Conservation (phyloP, 2,888 invertebrate genomes). For the Patella ulyssiponensis region DNA sequence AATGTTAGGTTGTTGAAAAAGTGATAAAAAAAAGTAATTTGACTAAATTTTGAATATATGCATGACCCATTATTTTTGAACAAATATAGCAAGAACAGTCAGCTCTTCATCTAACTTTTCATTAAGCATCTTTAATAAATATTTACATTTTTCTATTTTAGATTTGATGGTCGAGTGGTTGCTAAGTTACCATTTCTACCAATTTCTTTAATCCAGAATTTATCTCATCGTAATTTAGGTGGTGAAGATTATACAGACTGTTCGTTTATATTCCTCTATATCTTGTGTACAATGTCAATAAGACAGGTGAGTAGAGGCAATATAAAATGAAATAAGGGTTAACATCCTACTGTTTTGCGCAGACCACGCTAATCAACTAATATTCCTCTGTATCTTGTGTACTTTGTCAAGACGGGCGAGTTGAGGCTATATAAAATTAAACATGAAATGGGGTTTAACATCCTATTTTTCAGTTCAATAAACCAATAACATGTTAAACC, state of each 20-base stretch:
- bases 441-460: too few relatives aligned
- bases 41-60: background rate
- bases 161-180: slow-evolving; percentile 97
- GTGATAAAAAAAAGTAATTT: too few relatives aligned
- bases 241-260: slow-evolving; percentile 99
- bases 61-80: background rate
- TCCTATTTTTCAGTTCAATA: too few relatives aligned
- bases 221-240: slow-evolving; percentile 95
- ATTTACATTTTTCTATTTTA: slow-evolving; percentile 66
- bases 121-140: background rate
- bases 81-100: too few relatives aligned
- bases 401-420: too few relatives aligned
- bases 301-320: slow-evolving; percentile 77
- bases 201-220: slow-evolving; percentile 93
- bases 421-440: too few relatives aligned
- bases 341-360: too few relatives aligned
- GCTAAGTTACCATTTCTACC: slow-evolving; percentile 97
- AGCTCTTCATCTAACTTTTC: too few relatives aligned
- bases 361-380: too few relatives aligned
- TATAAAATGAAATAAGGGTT: background rate
- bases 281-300: slow-evolving; percentile 99
- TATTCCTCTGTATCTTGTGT: too few relatives aligned
- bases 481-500: too few relatives aligned
- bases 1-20: too few relatives aligned
- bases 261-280: slow-evolving; percentile 98